Percentiles rank a stretch among this genome's conserved stretches.
Conservation (phyloP, 2,113 vertebrate genomes). For the Ciconia maguari region DNA sequence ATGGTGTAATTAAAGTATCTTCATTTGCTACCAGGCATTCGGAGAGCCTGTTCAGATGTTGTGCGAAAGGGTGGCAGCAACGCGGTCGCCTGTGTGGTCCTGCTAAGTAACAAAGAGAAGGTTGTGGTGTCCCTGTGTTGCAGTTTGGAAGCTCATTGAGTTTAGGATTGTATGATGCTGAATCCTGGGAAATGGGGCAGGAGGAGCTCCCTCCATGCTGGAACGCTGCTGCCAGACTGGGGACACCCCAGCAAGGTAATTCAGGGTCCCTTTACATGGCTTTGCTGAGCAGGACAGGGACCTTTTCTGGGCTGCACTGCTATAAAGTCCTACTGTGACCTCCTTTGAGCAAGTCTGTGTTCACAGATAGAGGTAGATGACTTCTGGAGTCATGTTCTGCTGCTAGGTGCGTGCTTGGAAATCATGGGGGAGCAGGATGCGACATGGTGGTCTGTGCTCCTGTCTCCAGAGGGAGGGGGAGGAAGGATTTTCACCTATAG, state of each 20-base stretch:
- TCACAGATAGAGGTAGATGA: not conserved
- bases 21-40: not conserved
- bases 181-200: not conserved
- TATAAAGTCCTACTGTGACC: not conserved
- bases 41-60: not conserved
- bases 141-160: not conserved
- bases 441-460: not conserved
- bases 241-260: not conserved
- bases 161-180: not conserved
- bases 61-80: not conserved
- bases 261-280: not conserved
- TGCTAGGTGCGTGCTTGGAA: not conserved
- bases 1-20: not conserved
- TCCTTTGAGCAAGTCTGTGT: not conserved
- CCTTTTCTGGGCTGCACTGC: not conserved
- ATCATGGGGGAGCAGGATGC: not conserved
- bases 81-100: not conserved
- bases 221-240: not conserved
- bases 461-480: not conserved
- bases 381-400: not conserved
- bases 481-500: not conserved
- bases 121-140: not conserved
- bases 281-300: not conserved
- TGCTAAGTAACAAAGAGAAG: not conserved
- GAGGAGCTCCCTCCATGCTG: not conserved